Percentiles rank a stretch among this genome's conserved stretches.
Conservation (phyloP, 2,888 invertebrate species). For the Helobdella robusta region DNA sequence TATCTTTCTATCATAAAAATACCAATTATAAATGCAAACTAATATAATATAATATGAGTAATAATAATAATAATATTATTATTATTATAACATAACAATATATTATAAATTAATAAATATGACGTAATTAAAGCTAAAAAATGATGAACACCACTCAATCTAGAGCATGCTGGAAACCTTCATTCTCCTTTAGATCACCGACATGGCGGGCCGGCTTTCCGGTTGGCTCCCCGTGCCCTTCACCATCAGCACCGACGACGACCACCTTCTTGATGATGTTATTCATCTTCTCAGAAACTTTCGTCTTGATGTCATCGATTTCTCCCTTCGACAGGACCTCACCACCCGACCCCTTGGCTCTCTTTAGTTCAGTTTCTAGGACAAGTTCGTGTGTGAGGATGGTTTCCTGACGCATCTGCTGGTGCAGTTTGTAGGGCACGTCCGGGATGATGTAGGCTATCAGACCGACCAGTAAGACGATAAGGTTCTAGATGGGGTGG, state of each 20-base stretch:
- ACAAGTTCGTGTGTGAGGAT: conserved; percentile 87
- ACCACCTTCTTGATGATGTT: not conserved
- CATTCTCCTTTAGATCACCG: too few species aligned
- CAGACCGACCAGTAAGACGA: conserved; percentile 77
- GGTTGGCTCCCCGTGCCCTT: not conserved
- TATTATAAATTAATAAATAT: too few species aligned
- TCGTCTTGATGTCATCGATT: conserved; percentile 16
- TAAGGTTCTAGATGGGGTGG: conserved; percentile 66
- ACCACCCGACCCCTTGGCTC: conserved; percentile 51
- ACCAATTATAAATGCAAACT: too few species aligned
- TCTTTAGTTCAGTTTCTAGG: conserved; percentile 64
- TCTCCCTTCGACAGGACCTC: conserved; percentile 10
- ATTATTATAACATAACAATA: too few species aligned
- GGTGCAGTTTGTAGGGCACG: conserved; percentile 70
- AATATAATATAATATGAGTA: too few species aligned
- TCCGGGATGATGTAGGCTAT: conserved; percentile 89
- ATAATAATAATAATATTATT: too few species aligned
- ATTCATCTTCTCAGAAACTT: not conserved
- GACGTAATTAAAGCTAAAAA: too few species aligned
- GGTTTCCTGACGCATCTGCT: conserved; percentile 74
- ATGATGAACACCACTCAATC: too few species aligned
- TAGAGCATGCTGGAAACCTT: too few species aligned
- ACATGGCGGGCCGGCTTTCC: too few species aligned
- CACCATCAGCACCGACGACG: not conserved
- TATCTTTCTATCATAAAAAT: too few species aligned